phyloP scores from a whole-genome alignment of 2,113 vertebrate genomes.

The Phaethornis superciliosus region DNA sequence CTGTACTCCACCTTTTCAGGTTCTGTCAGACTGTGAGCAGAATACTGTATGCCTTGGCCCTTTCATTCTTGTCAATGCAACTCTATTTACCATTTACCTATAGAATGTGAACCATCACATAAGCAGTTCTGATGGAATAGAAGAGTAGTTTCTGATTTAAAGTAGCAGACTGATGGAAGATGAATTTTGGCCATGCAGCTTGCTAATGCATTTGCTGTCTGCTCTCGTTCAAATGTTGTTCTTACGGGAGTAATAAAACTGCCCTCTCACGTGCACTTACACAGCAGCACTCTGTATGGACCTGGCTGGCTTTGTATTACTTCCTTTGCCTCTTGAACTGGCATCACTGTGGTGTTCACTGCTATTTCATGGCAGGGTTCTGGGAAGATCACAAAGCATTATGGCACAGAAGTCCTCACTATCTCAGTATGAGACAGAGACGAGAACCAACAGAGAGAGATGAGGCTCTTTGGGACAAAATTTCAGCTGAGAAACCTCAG shows the following conservation, averaged over 20 bases:
- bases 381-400: neutral
- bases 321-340: accelerated
- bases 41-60: neutral
- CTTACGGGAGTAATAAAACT: neutral
- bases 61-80: neutral
- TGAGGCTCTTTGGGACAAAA: neutral
- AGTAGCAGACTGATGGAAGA: neutral
- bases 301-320: neutral
- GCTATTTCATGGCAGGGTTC: neutral
- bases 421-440: neutral
- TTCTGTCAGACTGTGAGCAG: neutral
- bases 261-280: neutral
- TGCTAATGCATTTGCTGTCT: neutral
- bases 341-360: neutral
- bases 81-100: neutral
- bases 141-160: neutral
- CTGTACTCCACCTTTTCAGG: neutral
- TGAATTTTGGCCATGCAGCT: neutral
- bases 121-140: neutral
- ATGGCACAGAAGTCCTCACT: neutral
- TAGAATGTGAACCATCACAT: neutral
- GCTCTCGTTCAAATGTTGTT: neutral
- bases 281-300: neutral
- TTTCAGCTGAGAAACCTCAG: neutral
- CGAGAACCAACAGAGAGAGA: neutral